phyloP scores from a whole-genome alignment of 2,797 vertebrate species.

The Silurus lanzhouensis region DNA sequence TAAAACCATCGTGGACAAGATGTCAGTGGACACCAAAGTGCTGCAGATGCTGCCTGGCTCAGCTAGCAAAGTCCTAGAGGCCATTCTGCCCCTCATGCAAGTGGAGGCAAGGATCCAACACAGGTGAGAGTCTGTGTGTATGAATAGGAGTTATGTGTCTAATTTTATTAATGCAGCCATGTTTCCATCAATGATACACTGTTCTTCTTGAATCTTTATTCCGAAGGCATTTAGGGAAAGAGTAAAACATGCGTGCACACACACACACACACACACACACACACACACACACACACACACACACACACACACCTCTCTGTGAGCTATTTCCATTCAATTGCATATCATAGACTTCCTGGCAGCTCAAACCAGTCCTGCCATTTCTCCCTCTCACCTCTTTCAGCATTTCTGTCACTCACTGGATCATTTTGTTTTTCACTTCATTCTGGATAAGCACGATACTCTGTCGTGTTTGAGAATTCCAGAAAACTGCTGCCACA shows the following conservation, averaged over 20 bases:
- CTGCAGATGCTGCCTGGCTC: slow-evolving; percentile 98
- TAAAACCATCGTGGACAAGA: slow-evolving; percentile 99
- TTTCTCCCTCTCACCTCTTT: too few relatives aligned
- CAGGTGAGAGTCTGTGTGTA: slow-evolving; percentile 75
- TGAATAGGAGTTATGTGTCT: not conserved
- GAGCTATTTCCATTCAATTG: not conserved
- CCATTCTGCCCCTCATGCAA: slow-evolving; percentile 92
- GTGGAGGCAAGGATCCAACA: slow-evolving; percentile 87
- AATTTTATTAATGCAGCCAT: not conserved
- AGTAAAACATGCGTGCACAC: not conserved
- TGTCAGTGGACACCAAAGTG: slow-evolving; percentile 95
- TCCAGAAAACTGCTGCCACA: not conserved
- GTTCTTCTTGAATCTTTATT: not conserved
- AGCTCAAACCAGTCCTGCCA: not conserved
- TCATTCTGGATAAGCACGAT: too few relatives aligned
- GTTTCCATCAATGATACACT: slow-evolving; percentile 4
- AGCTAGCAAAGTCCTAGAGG: slow-evolving; percentile 95
- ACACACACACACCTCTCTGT: not conserved
- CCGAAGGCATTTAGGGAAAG: slow-evolving; percentile 1
- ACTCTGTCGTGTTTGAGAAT: too few relatives aligned
- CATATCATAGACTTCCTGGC: not conserved
- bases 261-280: not conserved
- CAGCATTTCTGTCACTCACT: too few relatives aligned
- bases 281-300: not conserved
- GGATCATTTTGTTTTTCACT: not conserved